phyloP scores from a whole-genome alignment of 1,140 invertebrate species.

The Bicyclus anynana region DNA sequence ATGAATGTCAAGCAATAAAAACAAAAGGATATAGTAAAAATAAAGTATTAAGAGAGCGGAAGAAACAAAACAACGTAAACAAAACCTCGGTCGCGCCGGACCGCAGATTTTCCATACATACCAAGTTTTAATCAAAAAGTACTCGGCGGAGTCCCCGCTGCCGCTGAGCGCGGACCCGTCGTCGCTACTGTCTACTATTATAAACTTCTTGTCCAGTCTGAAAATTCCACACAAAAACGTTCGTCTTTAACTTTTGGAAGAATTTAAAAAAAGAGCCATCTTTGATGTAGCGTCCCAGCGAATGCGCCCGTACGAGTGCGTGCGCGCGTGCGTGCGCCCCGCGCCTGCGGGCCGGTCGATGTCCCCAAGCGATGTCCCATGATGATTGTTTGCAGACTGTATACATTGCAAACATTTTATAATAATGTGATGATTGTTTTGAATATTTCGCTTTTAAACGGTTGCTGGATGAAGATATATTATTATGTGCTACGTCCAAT shows the following conservation, averaged over 20 bases:
- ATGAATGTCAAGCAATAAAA: no score
- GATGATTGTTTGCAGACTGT: conserved; percentile 1
- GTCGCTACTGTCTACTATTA: conserved; percentile 60
- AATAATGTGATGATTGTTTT: no score
- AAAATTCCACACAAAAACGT: conserved; percentile 41
- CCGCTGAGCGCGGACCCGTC: conserved; percentile 48
- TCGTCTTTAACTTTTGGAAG: conserved; percentile 19
- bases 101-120: conserved; percentile 47
- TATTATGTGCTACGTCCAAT: no score
- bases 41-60: conserved; percentile 2
- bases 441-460: no score
- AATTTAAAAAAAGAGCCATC: conserved; percentile 19
- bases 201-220: conserved; percentile 61
- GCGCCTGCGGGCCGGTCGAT: no score
- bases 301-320: conserved; percentile 6
- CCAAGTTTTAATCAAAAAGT: conserved; percentile 58
- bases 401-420: background rate
- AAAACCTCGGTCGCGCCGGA: background rate
- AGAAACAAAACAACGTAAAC: background rate
- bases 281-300: conserved; percentile 7
- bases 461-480: no score
- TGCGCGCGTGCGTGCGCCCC: no score
- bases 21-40: conserved; percentile 1
- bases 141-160: conserved; percentile 49
- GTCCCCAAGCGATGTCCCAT: conserved; percentile 10